Conservation (phyloP, 2,113 vertebrate genomes). For the Scophthalmus maximus region DNA sequence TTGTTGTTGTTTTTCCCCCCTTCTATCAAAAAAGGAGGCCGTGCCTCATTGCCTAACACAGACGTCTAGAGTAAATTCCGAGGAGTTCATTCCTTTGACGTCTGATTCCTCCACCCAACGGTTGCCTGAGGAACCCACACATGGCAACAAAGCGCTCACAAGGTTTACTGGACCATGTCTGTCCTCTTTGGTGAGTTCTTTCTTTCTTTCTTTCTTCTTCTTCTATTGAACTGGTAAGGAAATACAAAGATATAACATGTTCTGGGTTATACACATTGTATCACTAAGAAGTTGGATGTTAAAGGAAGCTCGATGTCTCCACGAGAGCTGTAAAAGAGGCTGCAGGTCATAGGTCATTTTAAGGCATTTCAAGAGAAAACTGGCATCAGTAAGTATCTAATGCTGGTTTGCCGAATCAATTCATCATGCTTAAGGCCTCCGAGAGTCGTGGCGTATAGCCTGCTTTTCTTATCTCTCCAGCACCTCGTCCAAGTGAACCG, state of each 20-base stretch:
- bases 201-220: too few species aligned
- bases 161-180: too few species aligned
- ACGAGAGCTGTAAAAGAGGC: too few species aligned
- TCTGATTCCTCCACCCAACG: constrained; percentile 21
- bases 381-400: neutral
- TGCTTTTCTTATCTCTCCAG: constrained; percentile 56
- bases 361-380: too few species aligned
- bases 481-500: constrained; percentile 26
- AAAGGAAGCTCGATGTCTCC: too few species aligned
- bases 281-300: too few species aligned
- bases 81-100: constrained; percentile 6
- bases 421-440: neutral
- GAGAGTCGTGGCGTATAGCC: neutral
- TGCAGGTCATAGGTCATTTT: too few species aligned
- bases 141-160: too few species aligned
- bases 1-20: neutral
- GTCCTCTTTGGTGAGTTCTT: too few species aligned
- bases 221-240: too few species aligned
- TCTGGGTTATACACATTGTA: too few species aligned
- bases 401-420: neutral
- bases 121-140: constrained; percentile 54
- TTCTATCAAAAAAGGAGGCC: neutral
- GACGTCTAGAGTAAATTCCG: constrained; percentile 39
- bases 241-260: too few species aligned
- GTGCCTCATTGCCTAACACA: neutral